phyloP scores from a whole-genome alignment of 1,140 invertebrate species.

The Tetramorium parvispinum region DNA sequence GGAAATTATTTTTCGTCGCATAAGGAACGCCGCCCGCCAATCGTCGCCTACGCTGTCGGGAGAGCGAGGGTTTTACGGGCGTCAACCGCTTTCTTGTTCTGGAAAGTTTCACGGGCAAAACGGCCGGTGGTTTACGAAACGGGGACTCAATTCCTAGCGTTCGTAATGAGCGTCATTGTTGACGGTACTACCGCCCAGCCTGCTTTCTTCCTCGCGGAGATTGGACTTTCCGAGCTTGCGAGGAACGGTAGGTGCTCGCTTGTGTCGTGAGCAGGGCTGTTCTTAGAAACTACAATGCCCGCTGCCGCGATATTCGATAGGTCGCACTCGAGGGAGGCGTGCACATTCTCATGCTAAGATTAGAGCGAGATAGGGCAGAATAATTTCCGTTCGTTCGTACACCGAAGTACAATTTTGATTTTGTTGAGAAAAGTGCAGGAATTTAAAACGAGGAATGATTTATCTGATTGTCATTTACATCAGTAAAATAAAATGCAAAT shows the following conservation, averaged over 20 bases:
- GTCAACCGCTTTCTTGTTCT: constrained; percentile 21
- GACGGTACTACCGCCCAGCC: constrained; percentile 32
- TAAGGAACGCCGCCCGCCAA: not conserved
- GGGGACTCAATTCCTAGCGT: constrained; percentile 64
- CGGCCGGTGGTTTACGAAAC: constrained; percentile 72
- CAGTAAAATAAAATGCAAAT: not conserved
- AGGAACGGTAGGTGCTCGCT: constrained; percentile 10
- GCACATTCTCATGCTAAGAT: constrained; percentile 31
- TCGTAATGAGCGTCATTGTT: constrained; percentile 77
- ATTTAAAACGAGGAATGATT: not conserved
- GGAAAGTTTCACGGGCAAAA: constrained; percentile 33
- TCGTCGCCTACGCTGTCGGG: not conserved
- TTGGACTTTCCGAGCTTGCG: constrained; percentile 56
- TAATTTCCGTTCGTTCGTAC: constrained; percentile 5
- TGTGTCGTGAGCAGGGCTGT: constrained; percentile 38
- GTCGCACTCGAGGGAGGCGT: constrained; percentile 35
- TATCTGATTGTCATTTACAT: not conserved
- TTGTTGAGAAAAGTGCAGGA: not conserved
- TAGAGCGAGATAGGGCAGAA: not conserved
- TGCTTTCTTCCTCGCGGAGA: constrained; percentile 47
- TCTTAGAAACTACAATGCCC: constrained; percentile 55
- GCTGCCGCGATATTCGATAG: constrained; percentile 47
- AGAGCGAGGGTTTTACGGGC: constrained; percentile 22
- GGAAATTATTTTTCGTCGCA: constrained; percentile 50
- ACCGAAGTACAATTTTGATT: not conserved